Conservation (phyloP, 2,888 invertebrate genomes). For the Eristalinus aeneus region DNA sequence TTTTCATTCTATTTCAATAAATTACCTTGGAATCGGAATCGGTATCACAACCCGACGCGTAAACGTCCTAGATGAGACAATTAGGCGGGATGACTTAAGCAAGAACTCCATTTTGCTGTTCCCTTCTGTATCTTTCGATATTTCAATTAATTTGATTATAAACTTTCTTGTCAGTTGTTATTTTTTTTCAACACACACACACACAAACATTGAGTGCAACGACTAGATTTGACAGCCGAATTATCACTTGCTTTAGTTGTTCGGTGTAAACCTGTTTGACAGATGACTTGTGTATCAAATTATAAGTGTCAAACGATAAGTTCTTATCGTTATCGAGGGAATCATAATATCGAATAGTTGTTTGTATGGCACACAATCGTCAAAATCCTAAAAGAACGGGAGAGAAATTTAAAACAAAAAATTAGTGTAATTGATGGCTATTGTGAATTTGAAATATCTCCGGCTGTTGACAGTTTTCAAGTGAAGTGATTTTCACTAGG, state of each 20-base stretch:
- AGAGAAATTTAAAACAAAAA: slow-evolving; percentile 33
- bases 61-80: slow-evolving; percentile 79
- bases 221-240: not conserved
- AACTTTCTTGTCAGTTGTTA: not conserved
- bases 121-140: not conserved
- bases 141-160: not conserved
- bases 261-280: not conserved
- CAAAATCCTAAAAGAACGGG: slow-evolving; percentile 72
- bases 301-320: slow-evolving; percentile 50
- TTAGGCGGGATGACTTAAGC: slow-evolving; percentile 79
- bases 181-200: not conserved
- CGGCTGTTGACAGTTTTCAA: not conserved
- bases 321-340: slow-evolving; percentile 76
- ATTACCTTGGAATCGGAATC: slow-evolving; percentile 81
- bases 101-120: slow-evolving; percentile 78
- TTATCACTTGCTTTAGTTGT: not conserved
- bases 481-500: not conserved
- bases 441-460: not conserved
- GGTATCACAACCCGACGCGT: slow-evolving; percentile 80
- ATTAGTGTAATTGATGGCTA: not conserved
- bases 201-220: not conserved
- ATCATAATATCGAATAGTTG: slow-evolving; percentile 79
- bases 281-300: slow-evolving; percentile 44
- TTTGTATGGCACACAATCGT: slow-evolving; percentile 78
- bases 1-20: not conserved